Evolutionary conservation across 2,797 vertebrate species (phyloP).

Genomic region (Trachurus trachurus): DNA sequence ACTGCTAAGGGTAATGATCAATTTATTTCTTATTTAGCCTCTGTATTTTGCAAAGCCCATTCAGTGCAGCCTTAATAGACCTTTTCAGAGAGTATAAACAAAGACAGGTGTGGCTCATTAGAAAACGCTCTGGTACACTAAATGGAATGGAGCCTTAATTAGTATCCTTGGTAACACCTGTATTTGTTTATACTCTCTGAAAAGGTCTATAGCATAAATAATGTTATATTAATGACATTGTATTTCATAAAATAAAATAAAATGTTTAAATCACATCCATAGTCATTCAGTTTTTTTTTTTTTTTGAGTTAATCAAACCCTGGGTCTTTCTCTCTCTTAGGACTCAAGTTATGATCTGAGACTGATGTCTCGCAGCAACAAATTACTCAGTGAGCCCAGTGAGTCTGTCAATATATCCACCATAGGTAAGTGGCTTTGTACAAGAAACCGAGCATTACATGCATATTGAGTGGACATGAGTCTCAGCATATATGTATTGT

Average conservation of each 20-base stretch:
- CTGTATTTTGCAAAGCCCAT: not conserved
- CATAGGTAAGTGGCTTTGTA: conserved; percentile 81
- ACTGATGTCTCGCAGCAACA: conserved; percentile 90
- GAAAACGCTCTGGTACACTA: too few relatives aligned
- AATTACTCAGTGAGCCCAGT: conserved; percentile 92
- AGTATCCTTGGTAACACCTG: too few relatives aligned
- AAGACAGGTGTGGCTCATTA: too few relatives aligned
- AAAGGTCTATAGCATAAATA: too few relatives aligned
- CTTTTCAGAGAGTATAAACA: too few relatives aligned
- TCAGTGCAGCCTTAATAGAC: too few relatives aligned
- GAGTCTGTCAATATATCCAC: conserved; percentile 92
- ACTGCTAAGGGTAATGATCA: conserved; percentile 89
- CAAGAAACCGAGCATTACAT: not conserved
- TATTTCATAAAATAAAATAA: too few relatives aligned
- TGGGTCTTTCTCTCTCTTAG: conserved; percentile 76
- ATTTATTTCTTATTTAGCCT: not conserved
- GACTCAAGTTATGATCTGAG: conserved; percentile 93
- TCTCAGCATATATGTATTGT: not conserved
- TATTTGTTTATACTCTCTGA: too few relatives aligned
- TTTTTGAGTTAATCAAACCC: conserved; percentile 3
- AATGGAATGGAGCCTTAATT: too few relatives aligned
- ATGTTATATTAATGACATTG: too few relatives aligned
- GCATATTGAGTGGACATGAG: not conserved
- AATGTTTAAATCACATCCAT: not conserved
- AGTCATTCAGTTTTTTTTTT: not conserved